A percentile compares a stretch with the other conserved stretches of the same genome.
phyloP scores from a whole-genome alignment of 2,113 vertebrate species.

The Peromyscus californicus region DNA sequence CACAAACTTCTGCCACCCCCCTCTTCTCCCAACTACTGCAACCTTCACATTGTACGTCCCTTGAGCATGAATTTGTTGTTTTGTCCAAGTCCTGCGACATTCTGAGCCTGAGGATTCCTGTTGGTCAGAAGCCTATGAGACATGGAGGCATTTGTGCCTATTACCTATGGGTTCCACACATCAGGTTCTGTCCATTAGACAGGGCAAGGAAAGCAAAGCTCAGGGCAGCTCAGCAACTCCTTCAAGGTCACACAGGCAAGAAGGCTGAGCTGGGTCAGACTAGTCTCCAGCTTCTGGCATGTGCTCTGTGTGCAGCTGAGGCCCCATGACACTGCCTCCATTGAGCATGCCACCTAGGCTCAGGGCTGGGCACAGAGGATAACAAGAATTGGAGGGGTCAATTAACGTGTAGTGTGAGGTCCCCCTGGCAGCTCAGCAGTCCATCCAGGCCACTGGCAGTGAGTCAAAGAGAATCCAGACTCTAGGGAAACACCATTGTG shows the following conservation, averaged over 20 bases:
- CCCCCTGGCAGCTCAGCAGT: neutral
- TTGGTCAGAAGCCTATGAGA: rapidly evolving
- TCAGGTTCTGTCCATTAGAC: neutral
- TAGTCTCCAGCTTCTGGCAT: neutral
- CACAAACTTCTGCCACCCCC: no score
- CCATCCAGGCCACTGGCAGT: no score
- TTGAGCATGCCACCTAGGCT: neutral
- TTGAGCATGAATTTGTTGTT: neutral
- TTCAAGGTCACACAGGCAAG: neutral
- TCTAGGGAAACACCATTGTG: neutral
- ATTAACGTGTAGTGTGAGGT: neutral
- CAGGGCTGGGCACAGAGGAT: neutral
- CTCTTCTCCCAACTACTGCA: rapidly evolving
- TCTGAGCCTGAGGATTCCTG: neutral
- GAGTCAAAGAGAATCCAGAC: neutral
- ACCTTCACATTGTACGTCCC: rapidly evolving
- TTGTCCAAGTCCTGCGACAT: rapidly evolving
- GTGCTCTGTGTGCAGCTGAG: neutral
- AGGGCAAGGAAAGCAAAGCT: neutral
- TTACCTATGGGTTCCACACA: neutral
- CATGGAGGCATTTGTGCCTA: rapidly evolving
- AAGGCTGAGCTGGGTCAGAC: neutral
- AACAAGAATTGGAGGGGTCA: neutral
- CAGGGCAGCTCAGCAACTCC: no score
- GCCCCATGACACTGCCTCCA: rapidly evolving